Base-by-base conservation (phyloP, 2,113 vertebrate species). In the Neodontobutis hainanensis region DNA sequence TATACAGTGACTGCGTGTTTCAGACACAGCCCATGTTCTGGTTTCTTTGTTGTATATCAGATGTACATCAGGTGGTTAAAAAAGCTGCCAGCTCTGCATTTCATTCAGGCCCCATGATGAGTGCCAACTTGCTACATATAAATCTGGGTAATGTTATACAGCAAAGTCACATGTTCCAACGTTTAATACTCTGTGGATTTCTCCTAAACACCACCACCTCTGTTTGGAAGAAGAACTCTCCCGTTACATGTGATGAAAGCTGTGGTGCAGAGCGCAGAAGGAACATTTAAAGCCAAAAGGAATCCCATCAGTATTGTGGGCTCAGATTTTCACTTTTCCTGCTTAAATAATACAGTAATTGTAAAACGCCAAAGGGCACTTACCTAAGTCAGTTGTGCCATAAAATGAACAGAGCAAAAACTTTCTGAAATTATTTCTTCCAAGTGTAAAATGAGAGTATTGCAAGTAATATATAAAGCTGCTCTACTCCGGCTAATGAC, bases 401-500 rank as follows among this genome's bases (percentile, higher is more conserved):
- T 61, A 52, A 81, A 82, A 84, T 73, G 34, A 65, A 59, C 32
- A 8, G 42, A n/a, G 56, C 36, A 64, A 73, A 77, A 74, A 53
- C 42, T 50, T 43, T 70, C 51, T 77, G 68, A 27, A 78, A 86
- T 77, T 70, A 69, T 71, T 78, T 82, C 56, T 65, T 68, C 55
- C 48, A 57, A 81, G 57, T 75, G 49, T 55, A 73, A 57, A 63
- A 78, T 82, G 51, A 77, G 70, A 67, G 79, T 75, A 81, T 70
- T 74, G 64, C 50, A 50, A 81, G 67, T 76, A 82, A 82, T 83
- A 69, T 70, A 81, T 83, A 86, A 89, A 85, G 63, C 76, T 34
- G 73, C 74, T 76, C 67, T 68, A 60, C 72, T 85, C 81, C 71
- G 15, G 42, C 75, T 87, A 90, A 90, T 87, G 88, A 87, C 84